Base-by-base conservation (phyloP, 1,140 invertebrate genomes). In the Phymastichus coffea region DNA sequence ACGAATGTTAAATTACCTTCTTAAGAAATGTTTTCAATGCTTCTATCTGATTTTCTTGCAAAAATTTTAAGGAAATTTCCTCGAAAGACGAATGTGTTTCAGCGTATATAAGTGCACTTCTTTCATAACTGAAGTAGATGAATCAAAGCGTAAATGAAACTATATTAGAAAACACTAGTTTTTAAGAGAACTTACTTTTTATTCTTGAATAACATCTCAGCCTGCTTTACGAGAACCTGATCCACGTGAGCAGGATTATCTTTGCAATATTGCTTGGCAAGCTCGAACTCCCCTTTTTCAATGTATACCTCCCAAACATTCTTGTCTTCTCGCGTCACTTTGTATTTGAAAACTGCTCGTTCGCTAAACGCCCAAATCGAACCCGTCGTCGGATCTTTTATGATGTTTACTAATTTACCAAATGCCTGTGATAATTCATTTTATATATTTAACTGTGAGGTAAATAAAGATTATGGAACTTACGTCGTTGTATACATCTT, bases 51-150 rank as follows among this genome's bases (percentile, higher is more conserved):
- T 89, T 83, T 4, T 89, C 81, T 77, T 92, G 84, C 44, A 98
- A 82, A 77, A 98, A 97, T 75, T 97, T 97, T 0, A 98, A 80
- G 33, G 93, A 92, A 20, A 98, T 86, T 71, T 94, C 92, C 81
- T 98, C 95, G 78, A 98, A 98, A 12, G 93, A 92, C n/a, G 88
- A 88, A 66, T 92, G 86, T 0, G 93, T 95, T 68, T 93, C 86
- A 0, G 95, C 93, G 78, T 91, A 98, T 55, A 91, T 86, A 59
- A 88, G 79, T 0, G 95, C 96, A 77, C 94, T 95, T 64, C 88
- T 85, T 58, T 91, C 85, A 70, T 90, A 90, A 48, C 86, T 88
- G 46, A 12, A 66, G 70, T 52, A 56, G n/a, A n/a, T n/a, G n/a
- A n/a, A n/a, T n/a, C n/a, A n/a, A n/a, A n/a, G n/a, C n/a, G n/a